Conservation (phyloP, 2,797 vertebrate species). For the Cheracebus regulus region DNA sequence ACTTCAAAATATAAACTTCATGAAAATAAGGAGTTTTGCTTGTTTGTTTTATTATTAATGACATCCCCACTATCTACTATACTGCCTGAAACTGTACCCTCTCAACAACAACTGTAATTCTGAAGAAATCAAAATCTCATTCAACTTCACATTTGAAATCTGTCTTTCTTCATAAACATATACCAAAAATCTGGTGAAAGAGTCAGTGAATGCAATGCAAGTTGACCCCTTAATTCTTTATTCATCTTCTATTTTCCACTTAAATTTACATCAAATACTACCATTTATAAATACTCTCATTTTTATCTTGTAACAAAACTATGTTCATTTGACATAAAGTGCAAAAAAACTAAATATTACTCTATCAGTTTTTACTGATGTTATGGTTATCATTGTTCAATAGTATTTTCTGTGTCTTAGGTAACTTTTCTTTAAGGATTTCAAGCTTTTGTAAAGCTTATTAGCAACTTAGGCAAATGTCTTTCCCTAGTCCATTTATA, state of each 20-base stretch:
- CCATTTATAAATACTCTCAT: neutral
- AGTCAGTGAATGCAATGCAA: neutral
- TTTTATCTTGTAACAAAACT: neutral
- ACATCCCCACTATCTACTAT: neutral
- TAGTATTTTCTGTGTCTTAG: neutral
- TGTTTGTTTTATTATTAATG: neutral
- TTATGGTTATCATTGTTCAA: neutral
- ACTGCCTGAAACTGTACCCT: rapidly evolving
- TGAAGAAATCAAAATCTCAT: neutral
- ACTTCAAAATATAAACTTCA: neutral
- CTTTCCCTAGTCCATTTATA: neutral
- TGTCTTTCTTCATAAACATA: neutral
- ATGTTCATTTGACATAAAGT: neutral
- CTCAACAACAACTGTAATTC: neutral
- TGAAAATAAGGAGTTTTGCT: neutral
- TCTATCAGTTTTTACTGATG: neutral
- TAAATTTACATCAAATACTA: neutral
- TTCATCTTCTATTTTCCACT: neutral
- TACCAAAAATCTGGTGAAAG: neutral
- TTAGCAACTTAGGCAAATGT: neutral
- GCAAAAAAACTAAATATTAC: neutral
- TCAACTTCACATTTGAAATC: neutral
- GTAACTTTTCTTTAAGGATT: neutral
- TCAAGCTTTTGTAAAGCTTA: neutral
- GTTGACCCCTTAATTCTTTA: neutral